Base-by-base conservation (phyloP, 1,140 invertebrate genomes). In the Antheraea pernyi region DNA sequence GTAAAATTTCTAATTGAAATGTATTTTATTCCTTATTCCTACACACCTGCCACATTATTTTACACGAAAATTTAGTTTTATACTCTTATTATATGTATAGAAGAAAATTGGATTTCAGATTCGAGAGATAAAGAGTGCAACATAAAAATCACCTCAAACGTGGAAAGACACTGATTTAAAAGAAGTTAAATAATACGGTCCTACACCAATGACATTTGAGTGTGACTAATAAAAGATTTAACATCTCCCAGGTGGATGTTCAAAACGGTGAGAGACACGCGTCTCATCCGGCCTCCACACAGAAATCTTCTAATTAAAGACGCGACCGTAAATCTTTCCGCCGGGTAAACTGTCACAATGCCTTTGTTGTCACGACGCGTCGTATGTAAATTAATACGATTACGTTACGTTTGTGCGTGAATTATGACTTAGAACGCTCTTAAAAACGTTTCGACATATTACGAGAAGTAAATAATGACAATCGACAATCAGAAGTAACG, bases 221-320 rank as follows among this genome's bases (percentile, higher is more conserved):
- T 53, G 46, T n/a, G 1, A 53, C 46, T 53, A 53, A 53, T 53
- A 53, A 53, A 53, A 53, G 46, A 53, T 53, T 53, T 53, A 53
- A 42, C 16, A 11, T 53, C 46, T 53, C 46, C 46, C 46, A 53
- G 46, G 46, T 53, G 46, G 46, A 13, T 53, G 46, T 53, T 53
- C 13, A 53, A 53, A 53, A 53, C 16, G 46, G 46, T 53, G 10
- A 16, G 13, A 16, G 46, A 53, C 5, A 53, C 46, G 46, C 46
- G 46, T 16, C 8, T 42, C 39, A 42, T 42, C 39, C 39, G 39
- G 39, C 39, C 39, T 42, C 4, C 46, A 53, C 46, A n/a, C 16
- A 16, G 46, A 53, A 16, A 53, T 53, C 46, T 53, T 53, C 46
- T 53, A 53, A 53, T 53, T 53, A 53, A 53, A 53, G 46, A 11